Conservation (phyloP, 1,140 invertebrate genomes). For the Proales similis region DNA sequence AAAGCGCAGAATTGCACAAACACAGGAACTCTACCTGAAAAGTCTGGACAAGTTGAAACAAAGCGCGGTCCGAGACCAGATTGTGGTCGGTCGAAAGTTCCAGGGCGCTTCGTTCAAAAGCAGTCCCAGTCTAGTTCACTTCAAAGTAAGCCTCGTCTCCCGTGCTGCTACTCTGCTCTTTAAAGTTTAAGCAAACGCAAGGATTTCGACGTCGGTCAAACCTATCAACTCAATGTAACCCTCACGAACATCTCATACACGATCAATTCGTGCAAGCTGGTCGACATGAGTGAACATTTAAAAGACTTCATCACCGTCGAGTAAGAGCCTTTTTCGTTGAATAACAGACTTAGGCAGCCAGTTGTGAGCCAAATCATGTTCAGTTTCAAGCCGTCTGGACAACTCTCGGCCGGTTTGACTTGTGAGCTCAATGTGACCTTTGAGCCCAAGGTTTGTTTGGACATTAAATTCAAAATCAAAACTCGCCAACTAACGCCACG, state of each 20-base stretch:
- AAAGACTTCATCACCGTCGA: constrained; percentile 52
- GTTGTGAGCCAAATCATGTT: constrained; percentile 17
- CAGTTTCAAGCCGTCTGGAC: constrained; percentile 53
- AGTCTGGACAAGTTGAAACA: constrained; percentile 47
- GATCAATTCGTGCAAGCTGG: constrained; percentile 49
- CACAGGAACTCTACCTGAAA: constrained; percentile 47
- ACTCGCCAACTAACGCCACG: constrained; percentile 29
- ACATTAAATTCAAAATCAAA: too few species aligned
- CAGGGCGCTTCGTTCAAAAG: constrained; percentile 51
- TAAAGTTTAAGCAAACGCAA: constrained; percentile 40
- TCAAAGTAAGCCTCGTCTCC: constrained; percentile 44
- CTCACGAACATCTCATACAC: constrained; percentile 53
- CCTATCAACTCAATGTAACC: constrained; percentile 50
- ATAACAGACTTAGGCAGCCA: not conserved
- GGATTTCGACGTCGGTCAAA: constrained; percentile 52
- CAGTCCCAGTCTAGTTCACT: constrained; percentile 51
- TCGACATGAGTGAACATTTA: constrained; percentile 48
- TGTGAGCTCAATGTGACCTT: constrained; percentile 52
- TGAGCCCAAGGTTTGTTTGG: constrained; percentile 53
- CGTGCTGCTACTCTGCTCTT: not conserved
- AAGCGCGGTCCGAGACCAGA: constrained; percentile 48
- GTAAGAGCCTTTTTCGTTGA: constrained; percentile 42
- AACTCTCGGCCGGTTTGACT: constrained; percentile 52
- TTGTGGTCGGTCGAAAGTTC: constrained; percentile 49
- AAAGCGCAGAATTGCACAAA: not conserved